Evolutionary conservation across 23 tunicate species (phyloP).

Genomic region (Clavelina lepadiformis): DNA sequence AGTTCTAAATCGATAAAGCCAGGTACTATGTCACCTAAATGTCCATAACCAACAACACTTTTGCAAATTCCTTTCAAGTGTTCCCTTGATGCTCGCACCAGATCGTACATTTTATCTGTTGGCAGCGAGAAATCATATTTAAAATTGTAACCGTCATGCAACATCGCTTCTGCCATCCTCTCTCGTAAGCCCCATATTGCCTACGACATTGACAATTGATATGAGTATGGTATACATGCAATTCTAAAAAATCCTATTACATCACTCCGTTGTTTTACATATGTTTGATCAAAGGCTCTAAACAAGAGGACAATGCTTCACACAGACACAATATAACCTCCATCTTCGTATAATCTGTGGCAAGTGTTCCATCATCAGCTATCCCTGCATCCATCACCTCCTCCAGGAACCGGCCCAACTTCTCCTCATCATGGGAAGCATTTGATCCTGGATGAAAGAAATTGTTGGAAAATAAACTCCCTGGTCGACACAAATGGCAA

Average conservation of each 20-base stretch:
- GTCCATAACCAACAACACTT: constrained; percentile 84
- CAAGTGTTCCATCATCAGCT: constrained; percentile 87
- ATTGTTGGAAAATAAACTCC: too few relatives aligned
- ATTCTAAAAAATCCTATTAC: too few relatives aligned
- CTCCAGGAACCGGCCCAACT: constrained; percentile 50
- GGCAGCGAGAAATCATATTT: constrained; percentile 88
- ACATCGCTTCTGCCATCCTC: constrained; percentile 76
- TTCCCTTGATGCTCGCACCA: constrained; percentile 60
- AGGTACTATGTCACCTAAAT: constrained; percentile 45
- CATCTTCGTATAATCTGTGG: constrained; percentile 70
- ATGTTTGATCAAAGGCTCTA: too few relatives aligned
- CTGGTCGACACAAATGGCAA: too few relatives aligned
- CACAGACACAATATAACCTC: too few relatives aligned
- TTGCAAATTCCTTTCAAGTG: constrained; percentile 29
- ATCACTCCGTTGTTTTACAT: too few relatives aligned
- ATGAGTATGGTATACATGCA: too few relatives aligned
- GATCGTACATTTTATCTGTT: constrained; percentile 57
- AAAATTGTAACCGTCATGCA: constrained; percentile 70
- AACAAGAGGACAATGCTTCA: too few relatives aligned
- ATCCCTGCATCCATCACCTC: constrained; percentile 35
- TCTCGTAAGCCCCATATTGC: constrained; percentile 85
- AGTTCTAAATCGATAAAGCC: background rate
- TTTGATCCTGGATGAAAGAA: constrained; percentile 67
- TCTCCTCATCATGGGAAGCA: constrained; percentile 75
- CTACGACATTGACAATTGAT: constrained; percentile 4